Evolutionary conservation across 2,113 vertebrate genomes (phyloP).

Genomic region (Embiotoca jacksoni): DNA sequence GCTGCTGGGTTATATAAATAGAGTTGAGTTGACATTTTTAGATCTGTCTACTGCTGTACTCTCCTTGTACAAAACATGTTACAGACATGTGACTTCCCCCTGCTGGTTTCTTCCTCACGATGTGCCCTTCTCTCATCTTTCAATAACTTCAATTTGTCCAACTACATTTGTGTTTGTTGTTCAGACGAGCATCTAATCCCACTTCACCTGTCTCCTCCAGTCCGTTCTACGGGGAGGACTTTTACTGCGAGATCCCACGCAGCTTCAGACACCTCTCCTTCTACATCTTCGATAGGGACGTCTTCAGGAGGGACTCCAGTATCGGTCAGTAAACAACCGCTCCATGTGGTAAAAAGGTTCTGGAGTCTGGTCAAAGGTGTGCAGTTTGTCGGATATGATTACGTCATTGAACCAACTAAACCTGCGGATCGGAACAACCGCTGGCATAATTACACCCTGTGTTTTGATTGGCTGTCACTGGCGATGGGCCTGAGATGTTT

Average conservation of each 20-base stretch:
- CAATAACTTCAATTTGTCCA: neutral
- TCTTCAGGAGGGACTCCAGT: slow-evolving; percentile 98
- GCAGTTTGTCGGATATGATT: neutral
- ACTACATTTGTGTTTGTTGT: slow-evolving; percentile 2
- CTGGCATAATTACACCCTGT: neutral
- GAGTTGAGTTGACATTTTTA: too few species aligned
- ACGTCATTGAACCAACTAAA: neutral
- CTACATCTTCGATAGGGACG: slow-evolving; percentile 98
- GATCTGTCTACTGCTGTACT: too few species aligned
- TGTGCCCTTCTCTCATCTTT: neutral
- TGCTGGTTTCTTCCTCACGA: neutral
- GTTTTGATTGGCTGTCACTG: slow-evolving; percentile 8
- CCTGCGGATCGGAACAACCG: neutral
- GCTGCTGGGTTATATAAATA: neutral
- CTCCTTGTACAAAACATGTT: neutral
- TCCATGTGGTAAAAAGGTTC: neutral
- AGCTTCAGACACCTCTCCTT: slow-evolving; percentile 97
- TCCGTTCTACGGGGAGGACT: slow-evolving; percentile 98
- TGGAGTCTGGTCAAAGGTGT: neutral
- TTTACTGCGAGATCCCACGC: slow-evolving; percentile 99
- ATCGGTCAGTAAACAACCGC: slow-evolving; percentile 88
- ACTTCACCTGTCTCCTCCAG: slow-evolving; percentile 75
- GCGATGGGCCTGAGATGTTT: neutral
- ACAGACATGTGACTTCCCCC: neutral
- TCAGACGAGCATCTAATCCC: slow-evolving; percentile 3